These are phyloP conservation scores for Gallinago nigripennis DNA, from an alignment of 2,797 vertebrate genomes.

Conservation along the genomic window DNA sequence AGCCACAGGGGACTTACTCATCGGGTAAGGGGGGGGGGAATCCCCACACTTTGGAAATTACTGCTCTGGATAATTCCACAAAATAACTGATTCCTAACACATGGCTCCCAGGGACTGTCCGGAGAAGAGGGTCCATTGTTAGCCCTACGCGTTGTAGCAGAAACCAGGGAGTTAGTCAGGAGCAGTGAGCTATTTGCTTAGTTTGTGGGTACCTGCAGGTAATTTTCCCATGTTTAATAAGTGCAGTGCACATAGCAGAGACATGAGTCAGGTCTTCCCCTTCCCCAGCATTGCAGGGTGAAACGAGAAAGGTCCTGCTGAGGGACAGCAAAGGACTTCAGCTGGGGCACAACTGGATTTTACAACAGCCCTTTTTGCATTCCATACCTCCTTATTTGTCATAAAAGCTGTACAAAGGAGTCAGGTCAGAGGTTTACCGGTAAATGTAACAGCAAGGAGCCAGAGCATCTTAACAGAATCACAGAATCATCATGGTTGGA, in stretches of 20 bases:
- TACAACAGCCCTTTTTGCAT: not conserved
- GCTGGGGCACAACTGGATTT: not conserved
- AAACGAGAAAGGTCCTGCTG: not conserved
- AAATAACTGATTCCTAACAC: not conserved
- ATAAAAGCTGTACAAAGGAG: not conserved
- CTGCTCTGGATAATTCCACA: not conserved
- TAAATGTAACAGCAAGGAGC: not conserved
- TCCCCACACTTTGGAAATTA: not conserved
- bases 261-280: not conserved
- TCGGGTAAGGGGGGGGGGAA: rapidly evolving
- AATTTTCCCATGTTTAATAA: not conserved
- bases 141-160: not conserved
- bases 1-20: not conserved
- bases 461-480: not conserved
- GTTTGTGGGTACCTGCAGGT: not conserved
- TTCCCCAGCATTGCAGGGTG: not conserved
- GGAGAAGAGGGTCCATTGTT: not conserved
- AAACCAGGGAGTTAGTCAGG: not conserved
- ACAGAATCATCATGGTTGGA: too few species aligned
- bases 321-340: not conserved
- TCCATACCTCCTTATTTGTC: not conserved
- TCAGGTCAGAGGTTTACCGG: not conserved
- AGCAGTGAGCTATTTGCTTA: not conserved
- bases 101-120: not conserved
- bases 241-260: not conserved